Conservation (phyloP, 1,140 invertebrate species). For the Drosophila navojoa region DNA sequence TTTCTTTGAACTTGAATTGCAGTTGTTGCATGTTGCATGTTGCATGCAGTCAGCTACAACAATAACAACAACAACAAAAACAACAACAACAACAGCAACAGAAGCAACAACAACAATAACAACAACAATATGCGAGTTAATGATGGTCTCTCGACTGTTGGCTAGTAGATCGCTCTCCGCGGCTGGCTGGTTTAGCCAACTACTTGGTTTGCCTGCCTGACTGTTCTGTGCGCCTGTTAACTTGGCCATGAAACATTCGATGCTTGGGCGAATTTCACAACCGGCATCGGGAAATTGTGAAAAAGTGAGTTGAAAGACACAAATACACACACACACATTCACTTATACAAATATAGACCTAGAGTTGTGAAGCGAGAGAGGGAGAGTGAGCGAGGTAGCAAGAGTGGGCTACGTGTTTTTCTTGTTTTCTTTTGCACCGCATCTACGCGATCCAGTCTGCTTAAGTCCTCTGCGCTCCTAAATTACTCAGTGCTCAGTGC, state of each 20-base stretch:
- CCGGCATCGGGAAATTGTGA: slow-evolving; percentile 69
- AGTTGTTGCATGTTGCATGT: slow-evolving; percentile 61
- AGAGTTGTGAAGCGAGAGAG: background rate
- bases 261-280: slow-evolving; percentile 70
- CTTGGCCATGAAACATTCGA: slow-evolving; percentile 81
- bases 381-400: background rate
- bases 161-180: slow-evolving; percentile 57
- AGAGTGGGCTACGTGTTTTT: slow-evolving; percentile 67
- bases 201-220: slow-evolving; percentile 28
- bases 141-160: slow-evolving; percentile 59
- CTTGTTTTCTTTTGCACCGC: slow-evolving; percentile 69
- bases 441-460: slow-evolving; percentile 58
- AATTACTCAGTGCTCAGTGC: background rate
- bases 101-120: slow-evolving; percentile 19
- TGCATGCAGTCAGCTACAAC: slow-evolving; percentile 15
- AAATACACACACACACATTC: background rate
- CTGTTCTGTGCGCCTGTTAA: slow-evolving; percentile 72
- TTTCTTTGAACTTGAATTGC: slow-evolving; percentile 74
- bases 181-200: slow-evolving; percentile 36
- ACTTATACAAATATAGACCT: background rate
- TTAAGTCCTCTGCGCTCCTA: background rate
- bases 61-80: background rate
- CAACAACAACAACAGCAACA: slow-evolving; percentile 31
- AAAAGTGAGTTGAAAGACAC: slow-evolving; percentile 67
- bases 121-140: slow-evolving; percentile 49